Evolutionary conservation across 2,797 vertebrate species (phyloP).

Genomic region (Sebastes aleutianus): DNA sequence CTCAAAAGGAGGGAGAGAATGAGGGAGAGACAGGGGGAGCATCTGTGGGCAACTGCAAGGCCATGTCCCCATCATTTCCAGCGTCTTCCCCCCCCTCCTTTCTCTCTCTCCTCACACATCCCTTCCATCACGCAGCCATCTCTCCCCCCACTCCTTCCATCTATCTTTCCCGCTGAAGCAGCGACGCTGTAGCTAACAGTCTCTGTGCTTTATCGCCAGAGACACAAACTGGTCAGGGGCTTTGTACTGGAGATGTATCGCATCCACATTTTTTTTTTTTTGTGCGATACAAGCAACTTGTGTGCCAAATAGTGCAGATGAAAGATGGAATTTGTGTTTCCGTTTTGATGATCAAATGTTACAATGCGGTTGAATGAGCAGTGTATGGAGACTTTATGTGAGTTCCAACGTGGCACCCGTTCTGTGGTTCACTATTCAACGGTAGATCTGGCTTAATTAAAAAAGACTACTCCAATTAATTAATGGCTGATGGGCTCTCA

Average conservation of each 20-base stretch:
- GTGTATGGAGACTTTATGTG: constrained; percentile 40
- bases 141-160: constrained; percentile 46
- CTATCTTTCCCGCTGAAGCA: constrained; percentile 51
- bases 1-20: constrained; percentile 55
- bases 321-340: constrained; percentile 56
- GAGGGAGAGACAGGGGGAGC: constrained; percentile 49
- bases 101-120: neutral
- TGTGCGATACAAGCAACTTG: constrained; percentile 34
- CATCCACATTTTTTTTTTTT: constrained; percentile 18
- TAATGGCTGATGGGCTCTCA: constrained; percentile 57
- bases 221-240: constrained; percentile 59
- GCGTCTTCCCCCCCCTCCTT: neutral
- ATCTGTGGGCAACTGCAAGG: constrained; percentile 57
- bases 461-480: constrained; percentile 62
- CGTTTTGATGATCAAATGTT: constrained; percentile 60
- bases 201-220: constrained; percentile 62
- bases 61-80: constrained; percentile 33
- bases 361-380: constrained; percentile 49
- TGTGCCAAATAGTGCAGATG: constrained; percentile 49
- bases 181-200: constrained; percentile 48
- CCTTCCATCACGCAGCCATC: constrained; percentile 51
- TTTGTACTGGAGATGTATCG: constrained; percentile 63
- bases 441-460: constrained; percentile 62
- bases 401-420: constrained; percentile 58
- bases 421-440: constrained; percentile 46